These are phyloP conservation scores for Eublepharis macularius DNA, from an alignment of 2,113 vertebrate species.

Conservation along the genomic window DNA sequence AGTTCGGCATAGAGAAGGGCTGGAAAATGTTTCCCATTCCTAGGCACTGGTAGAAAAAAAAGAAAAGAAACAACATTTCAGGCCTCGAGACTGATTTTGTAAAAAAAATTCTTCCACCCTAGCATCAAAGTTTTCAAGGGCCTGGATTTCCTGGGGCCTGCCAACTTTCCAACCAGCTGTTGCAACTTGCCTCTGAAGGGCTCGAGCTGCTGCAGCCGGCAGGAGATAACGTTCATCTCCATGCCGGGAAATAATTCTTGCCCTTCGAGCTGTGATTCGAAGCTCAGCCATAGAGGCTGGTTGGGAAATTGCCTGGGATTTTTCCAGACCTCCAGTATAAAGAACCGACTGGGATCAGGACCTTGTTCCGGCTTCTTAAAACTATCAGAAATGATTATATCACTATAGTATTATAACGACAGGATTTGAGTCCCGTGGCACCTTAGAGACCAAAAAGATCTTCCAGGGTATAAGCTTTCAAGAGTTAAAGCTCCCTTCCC, in stretches of 20 bases:
- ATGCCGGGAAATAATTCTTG: too few relatives aligned
- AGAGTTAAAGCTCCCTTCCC: too few relatives aligned
- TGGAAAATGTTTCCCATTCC: not conserved
- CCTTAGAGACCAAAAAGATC: too few relatives aligned
- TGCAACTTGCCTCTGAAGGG: not conserved
- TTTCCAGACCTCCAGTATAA: not conserved
- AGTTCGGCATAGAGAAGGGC: not conserved
- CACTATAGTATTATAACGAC: too few relatives aligned
- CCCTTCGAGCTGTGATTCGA: not conserved
- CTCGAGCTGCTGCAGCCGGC: not conserved
- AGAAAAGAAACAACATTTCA: not conserved
- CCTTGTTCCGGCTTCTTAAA: too few relatives aligned
- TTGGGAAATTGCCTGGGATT: not conserved
- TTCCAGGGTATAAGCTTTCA: too few relatives aligned
- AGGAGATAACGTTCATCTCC: rapidly evolving
- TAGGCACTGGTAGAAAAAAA: not conserved
- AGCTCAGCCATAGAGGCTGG: rapidly evolving
- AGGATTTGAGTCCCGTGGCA: too few relatives aligned
- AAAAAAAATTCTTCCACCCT: not conserved
- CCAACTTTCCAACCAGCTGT: not conserved
- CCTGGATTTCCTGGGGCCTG: too few relatives aligned
- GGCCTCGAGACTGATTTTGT: not conserved
- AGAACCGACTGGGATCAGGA: too few relatives aligned
- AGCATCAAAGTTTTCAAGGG: not conserved
- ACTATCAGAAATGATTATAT: too few relatives aligned